Conservation (phyloP, 2,113 vertebrate genomes). For the Paradisaea rubra region DNA sequence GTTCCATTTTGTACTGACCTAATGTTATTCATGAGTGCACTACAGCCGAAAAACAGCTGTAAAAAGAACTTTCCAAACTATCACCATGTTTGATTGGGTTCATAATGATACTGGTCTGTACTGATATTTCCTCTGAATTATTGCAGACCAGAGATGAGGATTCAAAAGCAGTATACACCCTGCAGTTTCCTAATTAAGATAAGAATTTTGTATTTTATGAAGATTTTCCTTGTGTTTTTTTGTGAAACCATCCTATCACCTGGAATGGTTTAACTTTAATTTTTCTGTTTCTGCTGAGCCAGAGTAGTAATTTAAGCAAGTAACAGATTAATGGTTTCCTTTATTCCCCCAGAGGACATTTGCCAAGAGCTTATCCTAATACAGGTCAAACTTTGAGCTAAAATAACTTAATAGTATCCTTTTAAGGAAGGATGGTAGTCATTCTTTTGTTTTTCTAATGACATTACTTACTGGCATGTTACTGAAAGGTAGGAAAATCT, state of each 20-base stretch:
- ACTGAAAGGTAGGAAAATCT: background rate
- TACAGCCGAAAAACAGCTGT: background rate
- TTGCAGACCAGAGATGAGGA: background rate
- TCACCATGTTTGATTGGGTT: background rate
- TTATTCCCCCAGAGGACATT: background rate
- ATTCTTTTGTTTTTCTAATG: conserved; percentile 17
- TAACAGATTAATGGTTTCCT: background rate
- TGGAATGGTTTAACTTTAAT: background rate
- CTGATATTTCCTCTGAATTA: background rate
- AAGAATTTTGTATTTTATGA: background rate
- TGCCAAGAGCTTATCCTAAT: background rate
- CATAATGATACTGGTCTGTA: background rate
- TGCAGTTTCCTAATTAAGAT: background rate
- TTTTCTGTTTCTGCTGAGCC: background rate
- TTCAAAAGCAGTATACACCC: background rate
- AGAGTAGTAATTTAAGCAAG: background rate
- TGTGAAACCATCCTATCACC: background rate
- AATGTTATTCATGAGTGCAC: background rate
- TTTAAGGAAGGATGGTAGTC: background rate
- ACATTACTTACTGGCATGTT: background rate
- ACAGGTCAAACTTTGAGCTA: background rate
- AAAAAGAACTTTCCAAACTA: background rate
- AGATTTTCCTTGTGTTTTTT: background rate
- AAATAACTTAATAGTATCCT: background rate
- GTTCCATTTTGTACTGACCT: background rate